Evolutionary conservation across 2,888 invertebrate genomes (phyloP), one percentile per base, ranked within the genome.

Genomic region (Oeneis ivallda): DNA sequence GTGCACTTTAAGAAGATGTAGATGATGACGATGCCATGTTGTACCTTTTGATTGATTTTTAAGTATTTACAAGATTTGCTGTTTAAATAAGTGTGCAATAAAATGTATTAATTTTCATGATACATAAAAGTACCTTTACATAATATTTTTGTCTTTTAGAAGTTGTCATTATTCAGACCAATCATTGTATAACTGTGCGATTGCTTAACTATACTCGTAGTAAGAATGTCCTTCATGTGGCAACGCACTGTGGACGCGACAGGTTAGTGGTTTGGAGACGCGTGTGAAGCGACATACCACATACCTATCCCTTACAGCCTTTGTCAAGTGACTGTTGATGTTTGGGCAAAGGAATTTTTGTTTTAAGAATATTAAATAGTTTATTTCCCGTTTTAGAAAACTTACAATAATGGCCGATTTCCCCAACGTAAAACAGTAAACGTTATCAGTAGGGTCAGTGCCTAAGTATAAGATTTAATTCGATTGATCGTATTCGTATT

Each of bases 251-350:
- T 62, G 64, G 67, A 70, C 71, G 50, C 68, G 72, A 71, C 71
- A 72, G 71, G 72, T 71, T 73, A 69, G 75, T 62, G 74, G 73
- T 75, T 71, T 63, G 53, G 62, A 60, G 66, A 71, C 70, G 68
- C 67, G 68, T 71, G 66, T 70, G 65, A 72, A 70, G 67, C 68
- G 59, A 52, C 64, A 67, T 71, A 68, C 65, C 65, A 54, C 67
- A 73, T 70, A 68, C 68, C 41, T 9, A 11, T 64, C 60, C 60
- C 65, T 43, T 49, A 37, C 7, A 59, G 65, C 67, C 66, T 65
- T 66, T 53, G 65, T 68, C 66, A 67, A 64, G 53, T 49, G 52
- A 49, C 37, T 58, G 53, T 19, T 60, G 60, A 45, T 59, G 41
- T 39, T 63, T 56, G 56, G 50, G 52, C 49, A 62, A 66, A 53